Percentiles rank a stretch among this genome's conserved stretches.
phyloP scores from a whole-genome alignment of 2,888 invertebrate species.

The Xanthia togata region DNA sequence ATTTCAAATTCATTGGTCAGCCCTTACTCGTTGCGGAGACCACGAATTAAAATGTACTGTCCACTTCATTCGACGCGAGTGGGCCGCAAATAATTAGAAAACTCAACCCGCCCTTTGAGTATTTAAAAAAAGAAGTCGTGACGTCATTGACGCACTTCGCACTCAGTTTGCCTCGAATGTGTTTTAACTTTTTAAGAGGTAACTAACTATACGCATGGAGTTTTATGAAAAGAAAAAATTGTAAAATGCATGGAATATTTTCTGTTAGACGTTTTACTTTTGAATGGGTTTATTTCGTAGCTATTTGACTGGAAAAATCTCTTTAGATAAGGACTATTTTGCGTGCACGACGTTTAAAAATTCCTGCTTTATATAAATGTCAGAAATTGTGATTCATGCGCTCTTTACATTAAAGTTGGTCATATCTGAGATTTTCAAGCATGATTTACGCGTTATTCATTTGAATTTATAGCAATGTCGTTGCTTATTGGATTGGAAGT shows the following conservation, averaged over 20 bases:
- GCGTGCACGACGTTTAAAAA: constrained; percentile 22
- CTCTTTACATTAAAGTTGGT: constrained; percentile 36
- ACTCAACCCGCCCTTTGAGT: constrained; percentile 62
- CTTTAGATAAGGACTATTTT: constrained; percentile 26
- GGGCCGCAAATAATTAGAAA: constrained; percentile 73
- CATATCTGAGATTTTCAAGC: constrained; percentile 33
- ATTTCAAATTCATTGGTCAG: constrained; percentile 66
- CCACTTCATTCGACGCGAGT: constrained; percentile 67
- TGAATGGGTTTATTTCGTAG: constrained; percentile 8
- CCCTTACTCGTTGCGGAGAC: constrained; percentile 63
- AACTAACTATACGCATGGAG: constrained; percentile 52
- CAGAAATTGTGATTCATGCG: constrained; percentile 45
- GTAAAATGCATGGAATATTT: constrained; percentile 24
- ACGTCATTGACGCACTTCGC: constrained; percentile 55
- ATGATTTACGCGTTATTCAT: constrained; percentile 45
- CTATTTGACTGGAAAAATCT: constrained; percentile 42
- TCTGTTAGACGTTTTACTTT: constrained; percentile 31
- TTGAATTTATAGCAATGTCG: constrained; percentile 32
- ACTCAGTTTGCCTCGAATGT: constrained; percentile 52
- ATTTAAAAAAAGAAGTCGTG: constrained; percentile 51
- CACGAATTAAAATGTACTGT: constrained; percentile 71
- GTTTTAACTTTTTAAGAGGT: constrained; percentile 39
- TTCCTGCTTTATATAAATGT: constrained; percentile 51
- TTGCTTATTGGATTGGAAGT: constrained; percentile 35
- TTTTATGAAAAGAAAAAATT: constrained; percentile 38